Conservation (phyloP, 2,797 vertebrate genomes). For the Leptatherina wallacei region DNA sequence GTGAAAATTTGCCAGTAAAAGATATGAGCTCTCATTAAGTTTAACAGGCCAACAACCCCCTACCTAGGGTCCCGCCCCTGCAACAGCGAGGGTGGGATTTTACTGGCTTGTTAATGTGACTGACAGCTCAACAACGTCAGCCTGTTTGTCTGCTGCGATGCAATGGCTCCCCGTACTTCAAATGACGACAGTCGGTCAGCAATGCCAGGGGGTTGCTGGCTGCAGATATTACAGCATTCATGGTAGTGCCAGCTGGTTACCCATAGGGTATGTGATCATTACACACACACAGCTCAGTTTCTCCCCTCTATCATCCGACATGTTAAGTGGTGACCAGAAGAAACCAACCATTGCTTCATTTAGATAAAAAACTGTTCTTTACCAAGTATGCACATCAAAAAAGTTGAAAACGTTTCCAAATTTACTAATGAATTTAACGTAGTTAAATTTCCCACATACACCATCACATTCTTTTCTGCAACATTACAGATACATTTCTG, state of each 20-base stretch:
- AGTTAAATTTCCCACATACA: too few relatives aligned
- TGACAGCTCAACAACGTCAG: conserved; percentile 49
- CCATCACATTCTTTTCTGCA: too few relatives aligned
- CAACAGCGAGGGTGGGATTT: conserved; percentile 61
- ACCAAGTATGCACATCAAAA: too few relatives aligned
- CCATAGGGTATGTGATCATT: conserved; percentile 46
- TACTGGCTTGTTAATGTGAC: conserved; percentile 76
- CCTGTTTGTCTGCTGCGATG: conserved; percentile 47
- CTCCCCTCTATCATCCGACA: conserved; percentile 45
- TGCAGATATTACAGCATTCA: conserved; percentile 63
- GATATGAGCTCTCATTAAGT: conserved; percentile 75
- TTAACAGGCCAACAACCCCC: conserved; percentile 67
- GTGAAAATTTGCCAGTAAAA: conserved; percentile 79
- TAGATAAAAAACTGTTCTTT: conserved; percentile 15
- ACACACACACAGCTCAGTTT: conserved; percentile 61
- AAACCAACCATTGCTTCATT: conserved; percentile 18
- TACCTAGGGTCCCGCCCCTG: conserved; percentile 61
- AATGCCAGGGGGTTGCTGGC: conserved; percentile 64
- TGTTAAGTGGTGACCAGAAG: conserved; percentile 37
- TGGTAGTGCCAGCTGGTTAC: conserved; percentile 58
- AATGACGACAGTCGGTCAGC: conserved; percentile 64
- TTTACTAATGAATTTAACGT: too few relatives aligned
- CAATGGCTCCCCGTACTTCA: conserved; percentile 41
- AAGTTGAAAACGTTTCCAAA: too few relatives aligned
- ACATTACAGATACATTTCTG: too few relatives aligned